These are phyloP conservation scores for Paramuricea clavata DNA, from an alignment of 92 coral and sea anemone species.

Conservation along the genomic window DNA sequence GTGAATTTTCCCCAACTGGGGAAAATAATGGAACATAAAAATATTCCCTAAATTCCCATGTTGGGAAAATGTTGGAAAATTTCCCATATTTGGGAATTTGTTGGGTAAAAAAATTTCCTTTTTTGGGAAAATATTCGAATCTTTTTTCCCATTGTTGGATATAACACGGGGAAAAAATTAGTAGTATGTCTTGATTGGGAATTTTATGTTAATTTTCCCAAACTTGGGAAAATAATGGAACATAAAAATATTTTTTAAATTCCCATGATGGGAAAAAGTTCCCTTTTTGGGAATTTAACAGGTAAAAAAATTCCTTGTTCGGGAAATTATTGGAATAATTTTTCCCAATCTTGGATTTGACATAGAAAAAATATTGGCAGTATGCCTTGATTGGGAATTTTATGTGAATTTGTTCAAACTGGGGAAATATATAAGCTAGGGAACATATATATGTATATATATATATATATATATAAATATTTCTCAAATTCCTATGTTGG, in stretches of 20 bases:
- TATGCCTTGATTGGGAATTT: neutral
- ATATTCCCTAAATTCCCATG: neutral
- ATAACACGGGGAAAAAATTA: constrained; percentile 6
- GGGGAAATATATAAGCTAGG: too few species aligned
- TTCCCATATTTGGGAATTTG: neutral
- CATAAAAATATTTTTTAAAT: too few species aligned
- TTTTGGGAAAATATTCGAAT: constrained; percentile 33
- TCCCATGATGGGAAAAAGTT: constrained; percentile 11
- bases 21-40: too few species aligned
- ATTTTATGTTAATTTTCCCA: constrained; percentile 26
- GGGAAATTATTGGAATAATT: neutral
- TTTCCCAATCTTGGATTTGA: neutral
- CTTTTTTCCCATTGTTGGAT: constrained; percentile 44
- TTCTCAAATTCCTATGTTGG: neutral
- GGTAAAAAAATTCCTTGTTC: neutral
- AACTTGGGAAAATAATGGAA: neutral
- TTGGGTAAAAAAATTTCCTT: neutral
- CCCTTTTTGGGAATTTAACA: neutral
- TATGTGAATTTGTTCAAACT: neutral
- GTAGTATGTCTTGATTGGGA: constrained; percentile 28
- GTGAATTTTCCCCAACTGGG: too few species aligned
- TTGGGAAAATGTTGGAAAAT: constrained; percentile 18
- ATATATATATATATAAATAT: too few species aligned
- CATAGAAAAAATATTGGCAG: too few species aligned
- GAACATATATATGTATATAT: too few species aligned